phyloP scores from a whole-genome alignment of 2,888 invertebrate species.

The Mesorhabditis spiculigera region DNA sequence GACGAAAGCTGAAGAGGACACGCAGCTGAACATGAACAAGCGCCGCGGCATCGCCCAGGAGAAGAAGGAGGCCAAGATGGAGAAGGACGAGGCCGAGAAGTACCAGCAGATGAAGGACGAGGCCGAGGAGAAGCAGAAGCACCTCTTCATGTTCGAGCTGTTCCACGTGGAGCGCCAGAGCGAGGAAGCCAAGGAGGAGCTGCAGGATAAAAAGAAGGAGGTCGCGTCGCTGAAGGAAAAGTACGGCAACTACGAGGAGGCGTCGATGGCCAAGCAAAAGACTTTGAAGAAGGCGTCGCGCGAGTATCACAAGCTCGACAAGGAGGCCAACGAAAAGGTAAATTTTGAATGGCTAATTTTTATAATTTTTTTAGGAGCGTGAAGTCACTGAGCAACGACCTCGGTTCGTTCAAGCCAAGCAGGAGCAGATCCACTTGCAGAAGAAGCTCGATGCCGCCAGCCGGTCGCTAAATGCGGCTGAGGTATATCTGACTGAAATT shows the following conservation, averaged over 20 bases:
- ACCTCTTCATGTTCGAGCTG: slow-evolving; percentile 85
- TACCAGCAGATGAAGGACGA: slow-evolving; percentile 89
- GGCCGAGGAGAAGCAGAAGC: slow-evolving; percentile 86
- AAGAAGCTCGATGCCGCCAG: slow-evolving; percentile 41
- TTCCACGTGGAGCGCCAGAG: slow-evolving; percentile 91
- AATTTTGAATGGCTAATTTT: slow-evolving; percentile 17
- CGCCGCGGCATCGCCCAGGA: slow-evolving; percentile 96
- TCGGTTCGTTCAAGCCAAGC: slow-evolving; percentile 66
- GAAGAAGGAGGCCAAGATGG: slow-evolving; percentile 92
- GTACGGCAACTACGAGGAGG: slow-evolving; percentile 73
- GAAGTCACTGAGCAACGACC: slow-evolving; percentile 91
- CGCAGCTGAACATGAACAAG: slow-evolving; percentile 95
- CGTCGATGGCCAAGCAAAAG: slow-evolving; percentile 87
- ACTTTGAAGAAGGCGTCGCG: slow-evolving; percentile 80
- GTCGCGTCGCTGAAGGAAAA: slow-evolving; percentile 68
- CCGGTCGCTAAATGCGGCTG: slow-evolving; percentile 37
- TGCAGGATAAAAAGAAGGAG: slow-evolving; percentile 37
- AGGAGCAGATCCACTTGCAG: slow-evolving; percentile 68
- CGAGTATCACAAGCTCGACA: slow-evolving; percentile 88
- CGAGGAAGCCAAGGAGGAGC: slow-evolving; percentile 74
- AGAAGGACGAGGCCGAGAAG: slow-evolving; percentile 97
- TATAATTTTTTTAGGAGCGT: slow-evolving; percentile 70
- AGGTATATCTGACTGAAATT: slow-evolving; percentile 10
- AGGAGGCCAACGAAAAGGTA: slow-evolving; percentile 85
- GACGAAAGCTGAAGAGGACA: slow-evolving; percentile 93